phyloP scores from a whole-genome alignment of 2,113 vertebrate species.

The Channa maculata region DNA sequence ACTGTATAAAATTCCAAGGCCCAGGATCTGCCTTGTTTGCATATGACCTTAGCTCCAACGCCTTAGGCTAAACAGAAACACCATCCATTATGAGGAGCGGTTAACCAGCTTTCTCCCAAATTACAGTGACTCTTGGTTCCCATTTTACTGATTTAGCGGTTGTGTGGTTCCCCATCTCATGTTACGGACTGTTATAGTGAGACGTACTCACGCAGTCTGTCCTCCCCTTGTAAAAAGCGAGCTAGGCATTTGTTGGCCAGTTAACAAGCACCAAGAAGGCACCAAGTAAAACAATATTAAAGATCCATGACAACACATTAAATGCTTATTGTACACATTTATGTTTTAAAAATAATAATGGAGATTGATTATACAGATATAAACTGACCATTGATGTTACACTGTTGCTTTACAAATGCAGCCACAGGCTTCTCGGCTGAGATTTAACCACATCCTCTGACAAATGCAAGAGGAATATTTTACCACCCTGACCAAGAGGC shows the following conservation, averaged over 20 bases:
- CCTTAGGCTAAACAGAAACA: slow-evolving; percentile 83
- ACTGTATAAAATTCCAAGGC: slow-evolving; percentile 44
- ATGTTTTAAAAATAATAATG: slow-evolving; percentile 26
- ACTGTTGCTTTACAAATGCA: slow-evolving; percentile 33
- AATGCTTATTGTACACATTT: slow-evolving; percentile 35
- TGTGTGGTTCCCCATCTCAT: slow-evolving; percentile 79
- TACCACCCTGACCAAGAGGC: slow-evolving; percentile 61
- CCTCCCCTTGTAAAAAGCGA: slow-evolving; percentile 63
- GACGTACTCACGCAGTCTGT: slow-evolving; percentile 71
- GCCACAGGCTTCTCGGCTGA: slow-evolving; percentile 30
- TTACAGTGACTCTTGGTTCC: slow-evolving; percentile 80
- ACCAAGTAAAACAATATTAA: slow-evolving; percentile 54
- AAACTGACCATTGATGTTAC: slow-evolving; percentile 31
- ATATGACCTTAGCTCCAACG: slow-evolving; percentile 81
- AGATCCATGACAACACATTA: slow-evolving; percentile 35
- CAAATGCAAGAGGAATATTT: slow-evolving; percentile 65
- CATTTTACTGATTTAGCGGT: slow-evolving; percentile 82
- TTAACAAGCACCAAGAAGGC: slow-evolving; percentile 53
- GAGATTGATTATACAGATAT: slow-evolving; percentile 25
- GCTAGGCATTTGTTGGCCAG: slow-evolving; percentile 51
- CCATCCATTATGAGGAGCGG: slow-evolving; percentile 82
- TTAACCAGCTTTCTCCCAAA: slow-evolving; percentile 82
- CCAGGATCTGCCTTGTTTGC: slow-evolving; percentile 77
- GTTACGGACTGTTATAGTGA: slow-evolving; percentile 79
- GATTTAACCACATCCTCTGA: slow-evolving; percentile 70